Evolutionary conservation across 2,888 invertebrate genomes (phyloP), one percentile per base, ranked within the genome.

Genomic region (Helicoverpa assulta): DNA sequence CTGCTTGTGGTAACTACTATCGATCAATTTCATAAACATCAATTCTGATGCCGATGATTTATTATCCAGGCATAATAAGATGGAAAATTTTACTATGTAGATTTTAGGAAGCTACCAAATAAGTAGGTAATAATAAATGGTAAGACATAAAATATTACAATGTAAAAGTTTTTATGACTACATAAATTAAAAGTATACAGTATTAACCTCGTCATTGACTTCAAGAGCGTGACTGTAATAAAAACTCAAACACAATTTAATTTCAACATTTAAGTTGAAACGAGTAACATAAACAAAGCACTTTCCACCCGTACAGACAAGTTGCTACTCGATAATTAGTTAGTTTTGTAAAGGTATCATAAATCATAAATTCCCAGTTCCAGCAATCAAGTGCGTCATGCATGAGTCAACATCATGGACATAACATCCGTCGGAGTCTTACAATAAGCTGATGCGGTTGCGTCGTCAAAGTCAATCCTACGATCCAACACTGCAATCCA

Each of bases 401-500:
- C 94, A 93, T 94, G 95, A 95, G 91, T 95, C 94, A 94, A 94
- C 94, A 92, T 91, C 91, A 93, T 94, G 94, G 92, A 92, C 94
- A 92, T 89, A 89, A 92, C 92, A 92, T 94, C 93, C 93, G 93
- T 86, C 91, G 89, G 89, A 88, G 88, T 86, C 92, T 93, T 92
- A 94, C 93, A 92, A 92, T 91, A 92, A 91, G 85, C 84, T 87
- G 88, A 88, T 88, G 88, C 85, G 84, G 86, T 88, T 83, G 88
- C 87, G 88, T 87, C 88, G 84, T 81, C 81, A 88, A 85, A 87
- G 85, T 87, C 89, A 88, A 92, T 93, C 91, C 92, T 90, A 92
- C 84, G 85, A 95, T 94, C 94, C 94, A 93, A 92, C 95, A 95
- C 95, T 95, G 95, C 95, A 95, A 95, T 95, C 95, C 95, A 95